These are phyloP conservation scores for Elaphurus davidianus DNA, from an alignment of 2,113 vertebrate genomes.

Conservation along the genomic window DNA sequence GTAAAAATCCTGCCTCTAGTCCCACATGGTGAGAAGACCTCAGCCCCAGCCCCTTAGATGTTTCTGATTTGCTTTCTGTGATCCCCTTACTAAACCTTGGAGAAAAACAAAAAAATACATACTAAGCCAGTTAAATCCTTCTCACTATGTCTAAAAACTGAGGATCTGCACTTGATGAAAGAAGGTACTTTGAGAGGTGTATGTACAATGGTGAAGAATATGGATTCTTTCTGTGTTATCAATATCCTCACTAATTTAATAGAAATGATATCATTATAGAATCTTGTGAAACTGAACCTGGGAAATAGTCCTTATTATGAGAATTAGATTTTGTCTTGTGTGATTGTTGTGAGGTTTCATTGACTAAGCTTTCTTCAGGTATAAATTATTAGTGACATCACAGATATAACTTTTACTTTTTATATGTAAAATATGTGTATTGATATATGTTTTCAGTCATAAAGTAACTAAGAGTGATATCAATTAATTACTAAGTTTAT, in stretches of 20 bases:
- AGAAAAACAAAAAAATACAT: background rate
- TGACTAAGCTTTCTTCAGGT: background rate
- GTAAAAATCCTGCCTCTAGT: background rate
- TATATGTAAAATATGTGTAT: background rate
- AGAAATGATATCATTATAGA: background rate
- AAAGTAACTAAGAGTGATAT: background rate
- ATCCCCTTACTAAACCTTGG: background rate
- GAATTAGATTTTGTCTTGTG: background rate
- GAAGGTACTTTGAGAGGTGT: background rate
- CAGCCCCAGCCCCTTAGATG: background rate
- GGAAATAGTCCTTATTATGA: background rate
- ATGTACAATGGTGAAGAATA: too few relatives aligned
- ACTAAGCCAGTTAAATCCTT: background rate
- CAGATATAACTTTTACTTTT: background rate
- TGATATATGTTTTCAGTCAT: background rate
- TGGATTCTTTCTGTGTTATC: background rate
- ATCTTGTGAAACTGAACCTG: background rate
- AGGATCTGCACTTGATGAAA: background rate
- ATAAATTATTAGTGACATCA: background rate
- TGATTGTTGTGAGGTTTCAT: background rate
- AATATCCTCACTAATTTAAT: background rate
- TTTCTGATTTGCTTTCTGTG: background rate
- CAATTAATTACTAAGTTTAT: background rate
- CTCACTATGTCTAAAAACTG: background rate
- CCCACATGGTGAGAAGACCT: accelerated